Base-by-base conservation (phyloP, 2,797 vertebrate species). In the Pygocentrus nattereri region DNA sequence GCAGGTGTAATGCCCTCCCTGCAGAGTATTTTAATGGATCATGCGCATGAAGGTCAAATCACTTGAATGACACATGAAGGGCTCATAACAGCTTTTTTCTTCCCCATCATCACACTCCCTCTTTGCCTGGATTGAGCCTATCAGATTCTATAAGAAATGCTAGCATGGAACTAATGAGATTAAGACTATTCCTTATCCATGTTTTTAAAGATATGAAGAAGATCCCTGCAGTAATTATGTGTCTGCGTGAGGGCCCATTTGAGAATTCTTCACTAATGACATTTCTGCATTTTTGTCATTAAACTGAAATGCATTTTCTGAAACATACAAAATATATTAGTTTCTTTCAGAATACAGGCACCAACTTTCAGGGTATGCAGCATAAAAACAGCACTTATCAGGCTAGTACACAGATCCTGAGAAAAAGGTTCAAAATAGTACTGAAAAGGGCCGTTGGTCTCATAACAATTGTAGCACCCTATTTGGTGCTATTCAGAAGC, bases 21-120 rank as follows among this genome's bases (percentile, higher is more conserved):
- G 58, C 52, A 34, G 67, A 23, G 81, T 69, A 41, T 52, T 83
- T 78, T 79, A 83, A 78, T 56, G 27, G 70, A 74, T 78, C 59
- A 78, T 74, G 81, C 78, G 76, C 77, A 79, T 76, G 74, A 76
- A 84, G 77, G 78, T 80, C 68, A 84, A 76, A 79, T 80, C 69
- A 67, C 27, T 59, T 74, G 23, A 79, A 74, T 71, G 62, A 34
- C 76, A 78, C 49, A 59, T 59, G 54, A 79, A 69, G 76, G 69
- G 4, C 52, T 69, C 70, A 41, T 79, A 78, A 74, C 58, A 23
- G 70, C 67, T 73, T 50, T 70, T 23, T 31, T 31, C n/a, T 31
- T 69, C 54, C n/a, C 27, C 11, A 81, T 54, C 44, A 59, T 59
- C 50, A 38, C 76, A 74, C 10, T 3, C 41, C 23, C n/a, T 68